Evolutionary conservation across 2,797 vertebrate genomes (phyloP), one percentile per base, ranked within the genome.

Genomic region (Argyrosomus regius): DNA sequence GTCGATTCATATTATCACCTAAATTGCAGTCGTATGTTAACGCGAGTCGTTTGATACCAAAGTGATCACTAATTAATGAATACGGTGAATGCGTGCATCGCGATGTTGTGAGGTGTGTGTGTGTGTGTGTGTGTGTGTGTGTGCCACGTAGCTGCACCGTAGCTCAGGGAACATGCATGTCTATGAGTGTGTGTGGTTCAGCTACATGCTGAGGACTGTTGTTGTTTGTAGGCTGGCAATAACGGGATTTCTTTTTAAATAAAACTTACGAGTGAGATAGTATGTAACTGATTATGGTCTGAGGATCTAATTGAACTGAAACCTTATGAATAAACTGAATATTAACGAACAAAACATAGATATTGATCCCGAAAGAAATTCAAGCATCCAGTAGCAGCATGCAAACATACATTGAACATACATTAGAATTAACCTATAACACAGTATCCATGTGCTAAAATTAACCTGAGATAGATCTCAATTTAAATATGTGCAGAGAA

Each of bases 141-240:
- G 35, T 93, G 93, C 93, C 93, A 94, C 91, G 93, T 92, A 85
- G 85, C 69, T 84, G 60, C 59, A 63, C 18, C 18, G 48, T 0
- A 28, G 62, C 39, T 7, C 43, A 63, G 2, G 1, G 46, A 35
- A 22, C 43, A 4, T 62, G 57, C 3, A 8, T 10, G 9, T 22
- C 3, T 41, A 2, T 14, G 46, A 24, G 28, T 26, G 56, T 50
- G 6, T 31, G 26, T 45, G 43, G 0, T n/a, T 72, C 9, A 5
- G 46, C 41, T 26, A 7, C 56, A 52, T 20, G 7, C 2, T 6
- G 2, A 49, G 6, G 1, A 3, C 3, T 4, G 14, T 50, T 53
- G 39, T 24, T 49, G 28, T 26, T 26, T 18, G 9, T 54, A 22
- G 5, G 24, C 0, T 20, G 9, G 6, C 1, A 70, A 14, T 14